These are phyloP conservation scores for Phocoena sinus DNA, from an alignment of 2,113 vertebrate species.

Conservation along the genomic window DNA sequence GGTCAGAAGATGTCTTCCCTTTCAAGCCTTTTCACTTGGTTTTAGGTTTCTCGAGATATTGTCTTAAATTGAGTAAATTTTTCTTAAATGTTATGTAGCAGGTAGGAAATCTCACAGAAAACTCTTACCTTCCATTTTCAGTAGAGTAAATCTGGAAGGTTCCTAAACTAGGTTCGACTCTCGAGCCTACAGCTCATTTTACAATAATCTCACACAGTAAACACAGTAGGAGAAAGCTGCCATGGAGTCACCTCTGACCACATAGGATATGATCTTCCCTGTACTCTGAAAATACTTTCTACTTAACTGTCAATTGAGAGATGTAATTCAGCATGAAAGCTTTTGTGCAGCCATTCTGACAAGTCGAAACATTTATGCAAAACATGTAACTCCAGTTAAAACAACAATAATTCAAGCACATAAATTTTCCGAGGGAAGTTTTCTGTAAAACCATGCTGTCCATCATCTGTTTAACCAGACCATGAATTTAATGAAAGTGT, in stretches of 20 bases:
- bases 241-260: background rate
- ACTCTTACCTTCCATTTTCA: background rate
- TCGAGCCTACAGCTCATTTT: background rate
- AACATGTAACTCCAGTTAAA: background rate
- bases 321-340: background rate
- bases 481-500: background rate
- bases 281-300: background rate
- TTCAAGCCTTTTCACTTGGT: background rate
- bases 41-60: constrained; percentile 3
- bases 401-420: background rate
- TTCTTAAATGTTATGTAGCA: background rate
- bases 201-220: background rate
- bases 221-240: background rate
- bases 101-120: background rate
- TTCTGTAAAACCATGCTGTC: background rate
- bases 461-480: background rate
- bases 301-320: background rate
- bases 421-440: background rate
- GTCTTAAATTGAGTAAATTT: background rate
- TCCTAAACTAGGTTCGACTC: background rate
- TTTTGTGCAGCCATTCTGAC: background rate
- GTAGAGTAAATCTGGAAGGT: background rate
- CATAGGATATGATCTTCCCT: background rate
- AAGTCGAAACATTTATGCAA: background rate
- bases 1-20: background rate